Base-by-base conservation (phyloP, 2,113 vertebrate genomes). In the Pygoscelis antarcticus region DNA sequence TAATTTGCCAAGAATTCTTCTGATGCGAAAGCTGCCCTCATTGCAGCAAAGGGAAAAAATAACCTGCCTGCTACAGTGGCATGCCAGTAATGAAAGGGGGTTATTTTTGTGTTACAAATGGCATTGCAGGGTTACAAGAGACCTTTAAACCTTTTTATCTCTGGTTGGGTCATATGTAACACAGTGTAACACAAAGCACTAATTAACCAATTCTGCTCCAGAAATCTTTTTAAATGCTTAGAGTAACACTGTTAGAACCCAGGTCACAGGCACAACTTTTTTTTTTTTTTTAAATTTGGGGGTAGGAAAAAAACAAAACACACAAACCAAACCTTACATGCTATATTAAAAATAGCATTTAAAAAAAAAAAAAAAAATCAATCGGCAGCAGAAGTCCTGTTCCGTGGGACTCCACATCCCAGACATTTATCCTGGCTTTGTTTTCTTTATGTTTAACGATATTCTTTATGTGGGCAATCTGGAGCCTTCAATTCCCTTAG, bases 1-100 rank as follows among this genome's bases (percentile, higher is more conserved):
- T 99, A 99, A 99, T 99, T 99, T 99, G 98, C 99, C 99, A 99
- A 99, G 99, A 99, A 99, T 99, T 99, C 99, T 99, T 99, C 98
- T 99, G 99, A 99, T 99, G 99, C 99, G 98, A 99, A 99, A 99
- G 99, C 98, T 98, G 99, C 99, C 99, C 99, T 99, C 98, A 97
- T 98, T 99, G 98, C 98, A 98, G 95, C 27, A 87, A 98, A 98
- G 97, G 97, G 96, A 97, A 98, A 98, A 98, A 99, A 99, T 98
- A 99, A 98, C 98, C 98, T 99, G 98, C 98, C 97, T 99, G 98
- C 98, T 99, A 99, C 98, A 98, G 98, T 98, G 98, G 98, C 98
- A 98, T 97, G 97, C 97, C 96, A 97, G 97, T 98, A 98, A 99
- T 98, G 98, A 98, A 98, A 98, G 97, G 96, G 98, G 98, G 98